Base-by-base conservation (phyloP, 2,888 invertebrate genomes). In the Cheilosia urbana region DNA sequence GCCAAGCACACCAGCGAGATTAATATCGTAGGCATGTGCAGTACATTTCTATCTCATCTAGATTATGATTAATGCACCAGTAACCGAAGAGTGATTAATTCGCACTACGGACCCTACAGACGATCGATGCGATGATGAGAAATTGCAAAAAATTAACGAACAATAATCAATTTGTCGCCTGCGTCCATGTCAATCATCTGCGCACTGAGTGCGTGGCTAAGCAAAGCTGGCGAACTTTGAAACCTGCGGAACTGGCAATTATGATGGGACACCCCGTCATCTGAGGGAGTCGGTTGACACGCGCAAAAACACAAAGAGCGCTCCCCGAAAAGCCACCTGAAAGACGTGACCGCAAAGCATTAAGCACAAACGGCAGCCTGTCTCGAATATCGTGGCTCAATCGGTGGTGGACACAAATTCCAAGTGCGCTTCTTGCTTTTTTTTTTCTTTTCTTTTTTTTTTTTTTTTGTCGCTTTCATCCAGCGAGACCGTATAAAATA, bases 331-430 rank as follows among this genome's bases (percentile, higher is more conserved):
- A 85, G 68, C 66, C 81, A 85, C 85, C 85, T 85, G 85, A 85
- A 77, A 76, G 85, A 85, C 81, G 81, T 85, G 76, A 85, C 85
- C 81, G 68, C 81, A 85, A 45, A 85, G 72, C 79, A 81, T 85
- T 81, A 76, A 81, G 73, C 72, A 72, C 72, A 60, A 85, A 77
- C 65, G 85, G 76, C 85, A 85, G 49, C 19, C 77, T 81, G 79
- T 72, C 75, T 66, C 69, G 45, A 45, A 27, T 51, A 11, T 51
- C 11, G 63, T 62, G 60, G 58, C 47, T 71, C 66, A 78, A 68
- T 63, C 57, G 13, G 21, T 45, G 62, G 51, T 30, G 30, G 40
- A 40, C 60, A 49, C 40, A 40, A 79, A 79, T 73, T 79, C 79
- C 63, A 57, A 65, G 47, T 24, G 37, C 19, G 47, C 40, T 47